These are phyloP conservation scores for Chelmon rostratus DNA, from an alignment of 2,797 vertebrate genomes.

Conservation along the genomic window DNA sequence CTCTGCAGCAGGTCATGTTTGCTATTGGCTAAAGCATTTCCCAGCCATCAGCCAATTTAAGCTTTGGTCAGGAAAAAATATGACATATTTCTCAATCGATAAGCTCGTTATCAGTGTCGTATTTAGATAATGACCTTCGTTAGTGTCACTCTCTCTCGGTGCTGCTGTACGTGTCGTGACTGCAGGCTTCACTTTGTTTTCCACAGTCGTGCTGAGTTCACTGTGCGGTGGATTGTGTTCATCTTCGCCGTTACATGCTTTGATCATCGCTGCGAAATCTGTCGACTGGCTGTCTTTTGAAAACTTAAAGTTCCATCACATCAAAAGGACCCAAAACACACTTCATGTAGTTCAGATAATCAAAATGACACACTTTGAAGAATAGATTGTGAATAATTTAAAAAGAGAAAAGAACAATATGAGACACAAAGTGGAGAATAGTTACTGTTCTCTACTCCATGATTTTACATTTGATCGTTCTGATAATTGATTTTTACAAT, in stretches of 20 bases:
- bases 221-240: background rate
- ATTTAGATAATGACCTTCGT: constrained; percentile 7
- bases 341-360: constrained; percentile 43
- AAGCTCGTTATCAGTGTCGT: background rate
- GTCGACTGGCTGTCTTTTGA: constrained; percentile 14
- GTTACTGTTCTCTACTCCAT: background rate
- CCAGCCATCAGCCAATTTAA: background rate
- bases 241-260: constrained; percentile 16
- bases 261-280: constrained; percentile 43
- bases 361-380: constrained; percentile 45
- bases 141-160: background rate
- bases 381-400: constrained; percentile 36
- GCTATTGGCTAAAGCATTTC: background rate
- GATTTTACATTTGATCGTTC: background rate
- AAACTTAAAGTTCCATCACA: constrained; percentile 25
- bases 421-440: background rate
- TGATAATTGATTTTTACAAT: background rate
- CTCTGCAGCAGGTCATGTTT: background rate
- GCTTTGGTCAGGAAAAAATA: background rate
- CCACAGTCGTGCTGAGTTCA: constrained; percentile 1
- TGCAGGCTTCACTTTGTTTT: background rate
- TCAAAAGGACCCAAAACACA: constrained; percentile 43
- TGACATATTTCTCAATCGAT: background rate
- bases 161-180: background rate
- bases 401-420: background rate